Evolutionary conservation across 2,113 vertebrate genomes (phyloP).

Genomic region (Phodopus roborovskii): DNA sequence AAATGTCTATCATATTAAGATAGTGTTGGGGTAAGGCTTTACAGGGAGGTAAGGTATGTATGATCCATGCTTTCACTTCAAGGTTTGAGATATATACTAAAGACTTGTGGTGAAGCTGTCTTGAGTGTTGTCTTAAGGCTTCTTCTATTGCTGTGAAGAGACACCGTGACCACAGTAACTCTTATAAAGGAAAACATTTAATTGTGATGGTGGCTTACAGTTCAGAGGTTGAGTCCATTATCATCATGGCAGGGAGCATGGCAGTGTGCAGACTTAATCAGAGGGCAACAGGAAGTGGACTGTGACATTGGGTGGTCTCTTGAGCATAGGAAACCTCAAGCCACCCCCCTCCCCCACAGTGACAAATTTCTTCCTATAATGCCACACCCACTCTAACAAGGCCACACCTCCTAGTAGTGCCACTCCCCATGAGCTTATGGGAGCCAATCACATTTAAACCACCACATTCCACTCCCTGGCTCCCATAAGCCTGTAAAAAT

Average conservation of each 20-base stretch:
- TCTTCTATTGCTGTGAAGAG: too few relatives aligned
- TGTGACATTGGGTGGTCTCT: too few relatives aligned
- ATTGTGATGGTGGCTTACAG: too few relatives aligned
- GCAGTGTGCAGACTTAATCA: neutral
- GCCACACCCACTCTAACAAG: too few relatives aligned
- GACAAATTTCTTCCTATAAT: neutral
- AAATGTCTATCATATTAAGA: neutral
- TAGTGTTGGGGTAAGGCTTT: conserved; percentile 5
- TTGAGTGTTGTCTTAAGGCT: neutral
- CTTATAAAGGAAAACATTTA: too few relatives aligned
- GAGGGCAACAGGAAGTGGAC: neutral
- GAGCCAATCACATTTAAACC: neutral
- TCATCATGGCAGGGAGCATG: neutral
- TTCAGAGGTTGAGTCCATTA: neutral
- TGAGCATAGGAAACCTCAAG: too few relatives aligned
- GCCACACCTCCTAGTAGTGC: neutral
- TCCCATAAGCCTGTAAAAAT: neutral
- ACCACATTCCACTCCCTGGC: neutral
- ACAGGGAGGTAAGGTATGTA: neutral
- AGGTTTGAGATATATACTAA: conserved; percentile 42
- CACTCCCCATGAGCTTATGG: neutral
- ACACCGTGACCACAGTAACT: too few relatives aligned
- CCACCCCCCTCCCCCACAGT: neutral
- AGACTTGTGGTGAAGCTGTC: conserved; percentile 47
- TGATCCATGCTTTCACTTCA: conserved; percentile 45